Evolutionary conservation across 1,140 invertebrate genomes (phyloP), one percentile per base, ranked within the genome.

Genomic region (Aphaenogaster rudis): DNA sequence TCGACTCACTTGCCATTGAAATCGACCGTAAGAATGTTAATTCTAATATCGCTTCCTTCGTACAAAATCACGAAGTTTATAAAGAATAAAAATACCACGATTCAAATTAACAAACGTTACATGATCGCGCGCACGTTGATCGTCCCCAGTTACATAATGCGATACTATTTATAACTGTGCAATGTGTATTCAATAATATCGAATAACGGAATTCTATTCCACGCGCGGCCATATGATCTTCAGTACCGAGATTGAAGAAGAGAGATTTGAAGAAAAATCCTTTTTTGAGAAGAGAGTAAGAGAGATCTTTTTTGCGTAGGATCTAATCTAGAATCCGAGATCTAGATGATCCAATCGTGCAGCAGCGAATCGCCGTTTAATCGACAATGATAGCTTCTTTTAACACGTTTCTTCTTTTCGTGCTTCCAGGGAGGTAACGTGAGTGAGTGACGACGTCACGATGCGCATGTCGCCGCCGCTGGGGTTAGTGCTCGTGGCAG

Each of bases 391-490:
- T 6, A 33, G 33, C 11, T 33, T 74, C 63, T 79, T 87, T 66
- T 88, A 33, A 90, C 80, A 64, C 57, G 67, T 89, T 88, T 88
- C 59, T 91, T 91, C 89, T 54, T 87, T 54, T 87, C 82, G 82
- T 78, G 87, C 63, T 94, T 94, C 52, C 92, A 95, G 95, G 94
- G 95, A 94, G 94, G 94, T 92, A 94, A 94, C 91, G 93, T 92
- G 92, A 94, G 93, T 94, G 95, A 94, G 93, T 93, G 94, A 89
- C 82, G 86, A 93, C 92, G 93, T 94, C 94, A 95, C 93, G 92
- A 95, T 95, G 95, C 94, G 95, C 93, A 95, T 94, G 93, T 94
- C 93, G 95, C 94, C 95, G 94, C 93, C 94, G 92, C 93, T 95
- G 93, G 95, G 93, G 91, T 93, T 95, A 93, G 93, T 94, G 94